These are phyloP conservation scores for Onychomys arenicola DNA, from an alignment of 2,797 vertebrate genomes.

Conservation along the genomic window DNA sequence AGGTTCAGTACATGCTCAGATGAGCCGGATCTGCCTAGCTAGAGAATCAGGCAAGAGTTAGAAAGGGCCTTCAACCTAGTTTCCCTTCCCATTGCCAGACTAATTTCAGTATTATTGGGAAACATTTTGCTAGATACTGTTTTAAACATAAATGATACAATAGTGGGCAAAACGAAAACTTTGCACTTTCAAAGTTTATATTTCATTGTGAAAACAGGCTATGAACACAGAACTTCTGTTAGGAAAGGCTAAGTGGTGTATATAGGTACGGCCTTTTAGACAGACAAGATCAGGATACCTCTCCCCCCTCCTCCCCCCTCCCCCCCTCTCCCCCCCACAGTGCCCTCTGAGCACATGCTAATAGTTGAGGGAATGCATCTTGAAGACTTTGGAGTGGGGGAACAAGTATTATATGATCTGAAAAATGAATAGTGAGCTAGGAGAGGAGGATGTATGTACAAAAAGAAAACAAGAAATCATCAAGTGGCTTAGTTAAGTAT, in stretches of 20 bases:
- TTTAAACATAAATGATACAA: background rate
- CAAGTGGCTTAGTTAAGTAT: background rate
- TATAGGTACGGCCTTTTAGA: background rate
- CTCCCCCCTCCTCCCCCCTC: background rate
- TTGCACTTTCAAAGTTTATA: background rate
- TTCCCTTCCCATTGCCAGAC: background rate
- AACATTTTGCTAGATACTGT: background rate
- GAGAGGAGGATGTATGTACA: background rate
- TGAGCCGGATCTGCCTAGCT: background rate
- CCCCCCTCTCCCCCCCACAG: background rate
- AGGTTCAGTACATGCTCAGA: background rate
- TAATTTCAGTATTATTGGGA: background rate
- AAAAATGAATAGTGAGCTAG: background rate
- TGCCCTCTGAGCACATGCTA: background rate
- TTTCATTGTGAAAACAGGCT: background rate
- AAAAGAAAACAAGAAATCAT: background rate
- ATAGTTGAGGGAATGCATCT: background rate
- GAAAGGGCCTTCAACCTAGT: background rate
- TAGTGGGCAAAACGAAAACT: background rate
- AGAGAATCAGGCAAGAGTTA: background rate
- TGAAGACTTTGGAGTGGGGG: background rate
- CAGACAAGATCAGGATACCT: background rate
- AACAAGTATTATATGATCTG: background rate
- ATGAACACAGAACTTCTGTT: background rate
- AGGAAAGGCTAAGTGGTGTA: background rate